Evolutionary conservation across 2,888 invertebrate genomes (phyloP), one percentile per base, ranked within the genome.

Genomic region (Morpho achilles): DNA sequence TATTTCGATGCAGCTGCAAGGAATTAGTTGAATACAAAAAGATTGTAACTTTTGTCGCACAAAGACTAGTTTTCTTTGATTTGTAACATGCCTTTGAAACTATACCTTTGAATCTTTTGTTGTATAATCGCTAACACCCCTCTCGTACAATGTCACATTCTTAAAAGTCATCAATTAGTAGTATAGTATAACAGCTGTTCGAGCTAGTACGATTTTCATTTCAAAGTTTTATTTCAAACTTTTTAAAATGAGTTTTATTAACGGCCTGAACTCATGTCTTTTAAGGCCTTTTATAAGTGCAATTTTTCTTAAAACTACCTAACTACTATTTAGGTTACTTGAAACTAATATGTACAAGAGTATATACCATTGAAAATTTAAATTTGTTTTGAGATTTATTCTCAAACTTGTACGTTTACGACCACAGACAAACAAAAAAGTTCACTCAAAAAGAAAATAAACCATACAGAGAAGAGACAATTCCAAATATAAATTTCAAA

Each of bases 1-100:
- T 80, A 78, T 82, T 73, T 72, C 70, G 67, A 67, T 72, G 82
- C 89, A 89, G 89, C 89, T 89, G 89, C 83, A 76, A 75, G 67
- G 79, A 79, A 79, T 78, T 77, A 76, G 74, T 75, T 60, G 61
- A 60, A 77, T 76, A 87, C 86, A 87, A 86, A 81, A 84, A 82
- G 77, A 78, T 77, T 74, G 85, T 80, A 77, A 88, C 88, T 84
- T 85, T 87, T 84, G 86, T 87, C 84, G 80, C 80, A 72, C 70
- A 64, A 67, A 79, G 32, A 10, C 16, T 76, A 76, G 65, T 68
- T 79, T 83, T 80, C 76, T 66, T 72, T 73, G 50, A 52, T 50
- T 71, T 73, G 75, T 80, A 78, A 81, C 76, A 79, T 84, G 9
- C 79, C 81, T 80, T 75, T 84, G 84, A 80, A 85, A 87, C 75